Percentiles rank a stretch among this genome's conserved stretches.
phyloP scores from a whole-genome alignment of 2,888 invertebrate species.

The Drosophila merina region DNA sequence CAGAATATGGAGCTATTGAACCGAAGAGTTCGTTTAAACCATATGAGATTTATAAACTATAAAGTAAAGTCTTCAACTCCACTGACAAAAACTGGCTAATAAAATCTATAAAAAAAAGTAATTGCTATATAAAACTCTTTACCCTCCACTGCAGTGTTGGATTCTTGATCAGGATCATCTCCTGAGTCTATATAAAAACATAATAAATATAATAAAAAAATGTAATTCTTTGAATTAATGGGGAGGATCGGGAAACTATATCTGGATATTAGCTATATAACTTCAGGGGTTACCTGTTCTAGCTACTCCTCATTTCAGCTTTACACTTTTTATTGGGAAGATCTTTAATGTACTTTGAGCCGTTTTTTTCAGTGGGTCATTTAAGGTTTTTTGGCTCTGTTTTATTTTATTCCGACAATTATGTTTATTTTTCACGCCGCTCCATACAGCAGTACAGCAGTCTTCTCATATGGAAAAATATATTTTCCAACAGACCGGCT shows the following conservation, averaged over 20 bases:
- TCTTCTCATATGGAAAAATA: slow-evolving; percentile 44
- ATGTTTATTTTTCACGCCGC: slow-evolving; percentile 26
- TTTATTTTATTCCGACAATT: slow-evolving; percentile 40
- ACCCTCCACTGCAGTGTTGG: no score
- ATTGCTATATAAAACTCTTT: no score
- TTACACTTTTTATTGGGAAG: no score
- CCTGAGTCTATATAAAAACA: no score
- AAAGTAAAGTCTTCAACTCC: slow-evolving; percentile 34
- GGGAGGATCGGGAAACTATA: no score
- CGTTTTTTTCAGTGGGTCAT: slow-evolving; percentile 55
- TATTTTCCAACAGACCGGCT: slow-evolving; percentile 39
- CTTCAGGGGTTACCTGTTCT: no score
- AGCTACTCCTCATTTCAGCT: no score
- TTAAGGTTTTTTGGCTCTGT: slow-evolving; percentile 39
- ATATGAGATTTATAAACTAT: slow-evolving; percentile 29
- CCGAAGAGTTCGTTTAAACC: slow-evolving; percentile 30
- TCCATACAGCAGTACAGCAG: slow-evolving; percentile 27
- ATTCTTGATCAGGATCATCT: no score
- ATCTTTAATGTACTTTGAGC: background rate
- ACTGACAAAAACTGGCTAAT: slow-evolving; percentile 14
- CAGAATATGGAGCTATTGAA: slow-evolving; percentile 58
- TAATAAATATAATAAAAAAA: no score
- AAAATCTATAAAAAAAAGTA: background rate
- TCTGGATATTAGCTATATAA: no score
- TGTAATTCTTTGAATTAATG: no score